Evolutionary conservation across 2,888 invertebrate species (phyloP), one percentile per base, ranked within the genome.

Genomic region (Lasioglossum oenotherae): DNA sequence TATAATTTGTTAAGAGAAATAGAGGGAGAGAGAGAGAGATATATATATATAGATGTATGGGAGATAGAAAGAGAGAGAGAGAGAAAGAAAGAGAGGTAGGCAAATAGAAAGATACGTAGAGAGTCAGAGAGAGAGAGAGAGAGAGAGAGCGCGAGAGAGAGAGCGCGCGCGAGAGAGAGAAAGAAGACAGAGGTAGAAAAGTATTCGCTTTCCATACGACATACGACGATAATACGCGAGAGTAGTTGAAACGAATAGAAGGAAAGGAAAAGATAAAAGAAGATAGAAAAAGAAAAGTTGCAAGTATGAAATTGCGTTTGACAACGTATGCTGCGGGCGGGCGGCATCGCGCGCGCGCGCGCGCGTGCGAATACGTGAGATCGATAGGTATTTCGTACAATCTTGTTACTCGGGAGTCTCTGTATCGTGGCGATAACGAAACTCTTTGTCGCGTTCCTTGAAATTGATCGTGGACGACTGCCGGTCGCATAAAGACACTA

Each of bases 141-240:
- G 75, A 57, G 5, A 57, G 60, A 75, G n/a, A 60, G 76, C 0
- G 31, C 0, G 75, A 57, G 5, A 57, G 60, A 75, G n/a, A 60
- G 76, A 31, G 31, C 0, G 31, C 31, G 31, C 31, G 31, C 31
- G 31, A 31, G 27, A 81, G 53, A 79, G 31, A 79, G 31, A 79
- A 4, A 82, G 19, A 31, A 82, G 76, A 81, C 3, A 76, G 76
- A 81, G 41, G 69, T 23, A 81, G 31, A 81, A n/a, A 69, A 75
- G 73, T 79, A 84, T 27, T 79, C 80, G 79, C 74, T 76, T 84
- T 81, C 77, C 86, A 72, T 86, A 79, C 74, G 84, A 67, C 78
- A 72, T 86, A 78, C 74, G 84, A 67, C 78, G 78, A 86, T 84
- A 79, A 87, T 81, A 79, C 38, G 77, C 84, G 84, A 69, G 38